phyloP scores from a whole-genome alignment of 2,113 vertebrate species.

The Mixornis gularis region DNA sequence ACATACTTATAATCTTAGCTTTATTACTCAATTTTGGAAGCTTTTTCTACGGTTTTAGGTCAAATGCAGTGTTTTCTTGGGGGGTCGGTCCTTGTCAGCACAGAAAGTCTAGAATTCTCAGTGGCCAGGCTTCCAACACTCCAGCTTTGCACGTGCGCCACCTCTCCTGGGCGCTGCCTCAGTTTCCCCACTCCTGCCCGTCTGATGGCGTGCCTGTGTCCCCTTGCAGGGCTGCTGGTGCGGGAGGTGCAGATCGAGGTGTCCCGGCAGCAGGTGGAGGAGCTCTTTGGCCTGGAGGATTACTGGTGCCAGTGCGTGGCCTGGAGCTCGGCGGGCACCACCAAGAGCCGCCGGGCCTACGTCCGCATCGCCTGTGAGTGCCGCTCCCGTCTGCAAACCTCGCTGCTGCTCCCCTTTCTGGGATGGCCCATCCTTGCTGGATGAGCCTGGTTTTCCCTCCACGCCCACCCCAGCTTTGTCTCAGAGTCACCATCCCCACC shows the following conservation, averaged over 20 bases:
- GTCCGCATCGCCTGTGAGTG: conserved; percentile 92
- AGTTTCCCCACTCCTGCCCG: not conserved
- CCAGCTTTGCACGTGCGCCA: not conserved
- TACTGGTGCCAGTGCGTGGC: conserved; percentile 99
- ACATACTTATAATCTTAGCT: not conserved
- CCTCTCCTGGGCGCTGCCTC: not conserved
- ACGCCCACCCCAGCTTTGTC: not conserved
- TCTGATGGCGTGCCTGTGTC: not conserved
- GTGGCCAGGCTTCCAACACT: not conserved
- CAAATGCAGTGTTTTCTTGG: not conserved
- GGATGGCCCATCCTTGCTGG: not conserved
- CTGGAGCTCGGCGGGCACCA: conserved; percentile 96
- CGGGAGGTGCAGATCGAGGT: conserved; percentile 95
- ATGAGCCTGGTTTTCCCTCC: not conserved
- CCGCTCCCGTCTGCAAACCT: not conserved
- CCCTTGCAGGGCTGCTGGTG: conserved; percentile 82
- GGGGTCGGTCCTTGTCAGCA: not conserved
- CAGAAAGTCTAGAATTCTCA: not conserved
- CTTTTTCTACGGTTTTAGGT: not conserved
- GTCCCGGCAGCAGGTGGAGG: conserved; percentile 93
- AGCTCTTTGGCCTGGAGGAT: conserved; percentile 93
- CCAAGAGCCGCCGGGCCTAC: conserved; percentile 92
- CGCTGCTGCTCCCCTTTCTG: fast-evolving
- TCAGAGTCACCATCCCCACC: fast-evolving
- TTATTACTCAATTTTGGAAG: not conserved